Percentiles rank a stretch among this genome's conserved stretches.
Evolutionary conservation across 2,797 vertebrate species (phyloP).

Genomic region (Remorina albescens): DNA sequence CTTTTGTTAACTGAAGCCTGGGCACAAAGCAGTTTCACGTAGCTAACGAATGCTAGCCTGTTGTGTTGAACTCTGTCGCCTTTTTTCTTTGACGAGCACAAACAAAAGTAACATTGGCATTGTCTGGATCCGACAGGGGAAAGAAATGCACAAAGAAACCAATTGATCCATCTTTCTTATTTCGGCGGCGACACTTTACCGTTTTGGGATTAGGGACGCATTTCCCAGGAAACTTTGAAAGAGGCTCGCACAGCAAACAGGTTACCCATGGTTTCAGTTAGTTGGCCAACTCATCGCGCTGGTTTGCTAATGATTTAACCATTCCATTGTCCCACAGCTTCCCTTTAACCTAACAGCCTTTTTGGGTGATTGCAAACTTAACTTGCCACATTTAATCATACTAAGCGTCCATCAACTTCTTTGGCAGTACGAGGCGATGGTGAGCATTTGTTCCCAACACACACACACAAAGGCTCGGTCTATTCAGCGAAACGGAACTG

Average conservation of each 20-base stretch:
- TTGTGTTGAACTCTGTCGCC: conserved; percentile 76
- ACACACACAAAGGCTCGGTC: conserved; percentile 80
- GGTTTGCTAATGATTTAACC: too few species aligned
- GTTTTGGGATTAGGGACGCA: neutral
- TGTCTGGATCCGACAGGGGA: neutral
- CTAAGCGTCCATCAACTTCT: conserved; percentile 11
- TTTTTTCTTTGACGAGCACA: conserved; percentile 56
- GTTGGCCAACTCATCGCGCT: conserved; percentile 67
- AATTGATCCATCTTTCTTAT: fast-evolving
- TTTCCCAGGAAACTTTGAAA: conserved; percentile 61
- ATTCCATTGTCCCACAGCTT: conserved; percentile 13
- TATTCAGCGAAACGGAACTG: conserved; percentile 76
- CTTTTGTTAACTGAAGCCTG: conserved; percentile 82
- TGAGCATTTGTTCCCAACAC: conserved; percentile 51
- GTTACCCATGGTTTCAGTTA: conserved; percentile 68
- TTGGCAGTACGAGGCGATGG: conserved; percentile 22
- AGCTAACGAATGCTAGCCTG: conserved; percentile 79
- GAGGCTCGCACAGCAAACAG: conserved; percentile 74
- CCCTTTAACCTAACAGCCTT: neutral
- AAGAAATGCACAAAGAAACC: neutral
- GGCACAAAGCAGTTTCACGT: conserved; percentile 84
- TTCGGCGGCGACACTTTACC: too few species aligned
- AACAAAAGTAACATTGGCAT: conserved; percentile 40
- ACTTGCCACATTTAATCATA: neutral
- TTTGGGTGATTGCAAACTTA: neutral